These are phyloP conservation scores for Achroia grisella DNA, from an alignment of 1,140 invertebrate species.

Conservation along the genomic window DNA sequence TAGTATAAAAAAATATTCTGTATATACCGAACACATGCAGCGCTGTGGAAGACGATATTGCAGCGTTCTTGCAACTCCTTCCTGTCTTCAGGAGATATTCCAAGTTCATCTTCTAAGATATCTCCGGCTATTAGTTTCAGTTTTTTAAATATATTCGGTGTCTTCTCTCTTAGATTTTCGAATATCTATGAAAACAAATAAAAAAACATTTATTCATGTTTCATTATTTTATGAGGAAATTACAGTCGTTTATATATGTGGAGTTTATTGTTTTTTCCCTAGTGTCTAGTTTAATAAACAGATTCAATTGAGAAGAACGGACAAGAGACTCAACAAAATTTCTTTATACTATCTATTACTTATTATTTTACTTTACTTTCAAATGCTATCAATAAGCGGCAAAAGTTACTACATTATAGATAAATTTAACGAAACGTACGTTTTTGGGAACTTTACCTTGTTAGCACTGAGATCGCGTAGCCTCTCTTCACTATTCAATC, in stretches of 20 bases:
- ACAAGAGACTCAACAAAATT: no score
- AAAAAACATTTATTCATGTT: slow-evolving; percentile 49
- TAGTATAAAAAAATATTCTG: neutral
- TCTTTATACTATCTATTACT: no score
- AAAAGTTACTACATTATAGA: no score
- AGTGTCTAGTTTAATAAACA: no score
- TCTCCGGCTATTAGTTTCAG: slow-evolving; percentile 76
- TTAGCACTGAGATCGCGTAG: slow-evolving; percentile 74
- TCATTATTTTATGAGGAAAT: no score
- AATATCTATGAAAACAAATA: slow-evolving; percentile 78
- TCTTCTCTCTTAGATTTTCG: slow-evolving; percentile 72
- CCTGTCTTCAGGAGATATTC: slow-evolving; percentile 78
- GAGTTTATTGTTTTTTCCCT: no score
- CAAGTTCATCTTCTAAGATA: slow-evolving; percentile 45
- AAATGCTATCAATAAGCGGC: no score
- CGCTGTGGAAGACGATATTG: slow-evolving; percentile 90
- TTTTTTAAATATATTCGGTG: slow-evolving; percentile 77
- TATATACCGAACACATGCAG: slow-evolving; percentile 82
- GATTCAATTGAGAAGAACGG: no score
- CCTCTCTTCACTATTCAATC: slow-evolving; percentile 78
- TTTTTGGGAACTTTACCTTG: slow-evolving; percentile 61
- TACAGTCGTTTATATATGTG: no score
- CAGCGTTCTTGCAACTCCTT: slow-evolving; percentile 76
- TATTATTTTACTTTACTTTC: no score
- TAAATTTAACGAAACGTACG: no score